A percentile compares a stretch with the other conserved stretches of the same genome.
Conservation (phyloP, 2,113 vertebrate genomes). For the Passer domesticus region DNA sequence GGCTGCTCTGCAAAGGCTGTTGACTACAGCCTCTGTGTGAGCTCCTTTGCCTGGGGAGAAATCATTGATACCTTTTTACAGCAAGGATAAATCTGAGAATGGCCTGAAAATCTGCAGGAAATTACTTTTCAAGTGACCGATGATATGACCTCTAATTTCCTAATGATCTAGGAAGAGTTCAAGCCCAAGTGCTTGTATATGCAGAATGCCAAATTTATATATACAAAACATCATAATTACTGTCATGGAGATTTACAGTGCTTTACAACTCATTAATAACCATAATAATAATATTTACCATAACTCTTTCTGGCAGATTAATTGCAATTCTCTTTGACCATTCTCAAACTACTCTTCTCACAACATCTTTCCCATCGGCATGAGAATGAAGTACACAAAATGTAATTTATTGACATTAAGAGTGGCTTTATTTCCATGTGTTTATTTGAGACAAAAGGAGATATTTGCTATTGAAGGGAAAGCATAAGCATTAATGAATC, state of each 20-base stretch:
- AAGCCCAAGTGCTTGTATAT: conserved; percentile 69
- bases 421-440: conserved; percentile 29
- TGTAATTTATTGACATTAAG: neutral
- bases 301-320: conserved; percentile 65
- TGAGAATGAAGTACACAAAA: conserved; percentile 51
- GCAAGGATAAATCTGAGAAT: conserved; percentile 27
- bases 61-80: neutral
- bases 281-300: conserved; percentile 70
- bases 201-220: conserved; percentile 59
- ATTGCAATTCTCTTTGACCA: conserved; percentile 54
- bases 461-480: conserved; percentile 6
- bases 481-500: neutral
- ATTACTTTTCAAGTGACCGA: conserved; percentile 56
- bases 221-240: conserved; percentile 69
- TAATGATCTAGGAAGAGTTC: conserved; percentile 65
- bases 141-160: conserved; percentile 53
- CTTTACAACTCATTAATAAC: conserved; percentile 69
- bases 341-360: conserved; percentile 12
- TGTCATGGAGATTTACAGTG: conserved; percentile 59
- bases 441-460: conserved; percentile 35
- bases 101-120: conserved; percentile 48
- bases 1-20: neutral
- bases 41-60: neutral
- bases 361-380: conserved; percentile 45
- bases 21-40: neutral